Conservation (phyloP, 2,888 invertebrate genomes). For the Drosophila putrida region DNA sequence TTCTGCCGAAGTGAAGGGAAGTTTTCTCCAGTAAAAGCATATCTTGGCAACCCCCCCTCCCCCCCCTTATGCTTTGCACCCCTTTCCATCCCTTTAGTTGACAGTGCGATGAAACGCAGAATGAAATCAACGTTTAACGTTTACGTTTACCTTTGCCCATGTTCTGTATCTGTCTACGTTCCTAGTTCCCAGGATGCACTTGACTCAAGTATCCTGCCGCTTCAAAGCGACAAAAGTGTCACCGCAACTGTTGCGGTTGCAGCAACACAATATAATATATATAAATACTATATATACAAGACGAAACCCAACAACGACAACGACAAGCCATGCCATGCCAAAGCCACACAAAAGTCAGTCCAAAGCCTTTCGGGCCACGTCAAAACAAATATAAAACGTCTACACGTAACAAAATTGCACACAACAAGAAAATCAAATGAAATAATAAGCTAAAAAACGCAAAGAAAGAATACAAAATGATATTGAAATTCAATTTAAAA, state of each 20-base stretch:
- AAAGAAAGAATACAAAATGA: too few relatives aligned
- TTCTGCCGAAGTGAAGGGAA: conserved; percentile 44
- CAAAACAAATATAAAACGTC: conserved; percentile 35
- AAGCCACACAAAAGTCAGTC: conserved; percentile 10
- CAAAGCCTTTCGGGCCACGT: conserved; percentile 21
- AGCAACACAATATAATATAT: conserved; percentile 36
- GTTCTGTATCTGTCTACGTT: conserved; percentile 1
- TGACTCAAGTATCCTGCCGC: conserved; percentile 70
- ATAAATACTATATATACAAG: conserved; percentile 1
- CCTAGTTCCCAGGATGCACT: conserved; percentile 55
- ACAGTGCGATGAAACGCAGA: conserved; percentile 56
- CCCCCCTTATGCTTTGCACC: not conserved
- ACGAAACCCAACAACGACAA: not conserved
- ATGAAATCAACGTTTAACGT: conserved; percentile 51
- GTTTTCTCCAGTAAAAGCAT: conserved; percentile 16
- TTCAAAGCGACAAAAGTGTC: conserved; percentile 72
- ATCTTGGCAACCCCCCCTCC: conserved; percentile 2
- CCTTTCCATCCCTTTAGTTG: conserved; percentile 44
- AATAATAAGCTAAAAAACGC: not conserved
- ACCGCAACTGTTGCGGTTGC: conserved; percentile 74
- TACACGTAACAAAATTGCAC: conserved; percentile 28
- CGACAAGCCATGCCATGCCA: too few relatives aligned
- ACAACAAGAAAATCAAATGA: not conserved
- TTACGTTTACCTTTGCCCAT: conserved; percentile 12
- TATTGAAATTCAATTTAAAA: not conserved